These are phyloP conservation scores for Nettapus auritus DNA, from an alignment of 2,113 vertebrate genomes.

Conservation along the genomic window DNA sequence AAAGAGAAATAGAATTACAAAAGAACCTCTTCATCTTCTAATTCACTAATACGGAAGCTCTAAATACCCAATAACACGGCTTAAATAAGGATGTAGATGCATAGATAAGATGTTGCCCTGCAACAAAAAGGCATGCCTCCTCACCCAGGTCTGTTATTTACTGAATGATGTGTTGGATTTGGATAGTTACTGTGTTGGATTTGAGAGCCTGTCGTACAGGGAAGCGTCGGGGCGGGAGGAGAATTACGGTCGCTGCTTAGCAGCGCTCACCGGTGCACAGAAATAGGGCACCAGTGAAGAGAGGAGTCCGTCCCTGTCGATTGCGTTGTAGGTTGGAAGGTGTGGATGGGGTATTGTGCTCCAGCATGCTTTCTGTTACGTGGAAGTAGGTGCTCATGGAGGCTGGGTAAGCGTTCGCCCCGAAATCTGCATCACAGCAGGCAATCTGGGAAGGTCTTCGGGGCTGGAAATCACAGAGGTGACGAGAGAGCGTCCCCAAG, in stretches of 20 bases:
- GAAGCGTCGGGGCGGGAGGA: background rate
- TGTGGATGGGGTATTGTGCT: background rate
- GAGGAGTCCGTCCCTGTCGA: background rate
- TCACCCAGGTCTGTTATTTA: background rate
- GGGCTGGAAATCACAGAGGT: background rate
- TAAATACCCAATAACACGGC: background rate
- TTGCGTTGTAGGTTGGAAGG: background rate
- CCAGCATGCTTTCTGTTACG: background rate
- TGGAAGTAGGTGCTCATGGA: background rate
- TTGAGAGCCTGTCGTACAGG: background rate
- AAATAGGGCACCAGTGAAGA: background rate
- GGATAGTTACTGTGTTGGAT: background rate
- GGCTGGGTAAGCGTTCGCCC: background rate
- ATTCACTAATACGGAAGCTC: constrained; percentile 3
- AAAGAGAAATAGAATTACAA: constrained; percentile 27
- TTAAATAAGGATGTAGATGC: background rate
- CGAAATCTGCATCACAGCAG: background rate
- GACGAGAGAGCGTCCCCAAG: background rate
- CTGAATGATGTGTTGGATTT: background rate
- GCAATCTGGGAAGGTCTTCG: background rate
- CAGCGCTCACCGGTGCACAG: background rate
- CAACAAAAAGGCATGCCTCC: background rate
- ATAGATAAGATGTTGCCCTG: too few species aligned
- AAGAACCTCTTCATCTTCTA: constrained; percentile 11
- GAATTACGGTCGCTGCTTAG: background rate